Evolutionary conservation across 2,797 vertebrate species (phyloP), one percentile per base, ranked within the genome.

Genomic region (Paratrypauchen microcephalus): DNA sequence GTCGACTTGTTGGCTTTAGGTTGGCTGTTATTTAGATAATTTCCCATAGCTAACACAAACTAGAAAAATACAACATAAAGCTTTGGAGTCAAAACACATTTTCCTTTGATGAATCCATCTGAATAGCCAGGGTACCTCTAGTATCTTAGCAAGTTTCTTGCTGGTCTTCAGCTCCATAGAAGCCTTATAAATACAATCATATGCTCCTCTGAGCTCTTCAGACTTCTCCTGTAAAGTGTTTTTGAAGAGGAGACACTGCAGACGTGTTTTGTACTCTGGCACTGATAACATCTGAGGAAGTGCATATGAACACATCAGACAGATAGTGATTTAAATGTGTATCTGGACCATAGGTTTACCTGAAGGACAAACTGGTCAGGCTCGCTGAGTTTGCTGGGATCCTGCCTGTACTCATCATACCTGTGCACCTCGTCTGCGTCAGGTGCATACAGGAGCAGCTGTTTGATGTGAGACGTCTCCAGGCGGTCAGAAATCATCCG

Each of bases 31-130:
- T 98, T 99, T 84, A 99, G 87, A 67, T 99, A 99, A 87, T 99
- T 99, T 9, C 98, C 98, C 97, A 99, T 99, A 0, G 97, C 97
- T 88, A 99, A 85, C 69, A 99, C 98, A 73, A 99, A 99, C 98
- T 99, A 81, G 28, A 55, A 70, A 72, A 80, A 79, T 12, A 66
- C 12, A 75, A 47, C 1, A 64, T 13, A 61, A 55, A 67, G 9
- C 59, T 57, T 18, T 15, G 16, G 15, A 3, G 41, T 7, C 50
- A 36, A 12, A 58, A 18, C 23, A 30, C 11, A 52, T 57, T 57
- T 16, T 23, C 21, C 15, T 55, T 55, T 55, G 52, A 26, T 57
- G 23, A 57, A 57, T 28, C 5, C 24, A 13, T 57, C 23, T 57
- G 55, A 26, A 26, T 16, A 32, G 9, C 8, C 3, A 19, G 13